Percentiles rank a stretch among this genome's conserved stretches.
phyloP scores from a whole-genome alignment of 2,113 vertebrate genomes.

The Hiodon tergisus region DNA sequence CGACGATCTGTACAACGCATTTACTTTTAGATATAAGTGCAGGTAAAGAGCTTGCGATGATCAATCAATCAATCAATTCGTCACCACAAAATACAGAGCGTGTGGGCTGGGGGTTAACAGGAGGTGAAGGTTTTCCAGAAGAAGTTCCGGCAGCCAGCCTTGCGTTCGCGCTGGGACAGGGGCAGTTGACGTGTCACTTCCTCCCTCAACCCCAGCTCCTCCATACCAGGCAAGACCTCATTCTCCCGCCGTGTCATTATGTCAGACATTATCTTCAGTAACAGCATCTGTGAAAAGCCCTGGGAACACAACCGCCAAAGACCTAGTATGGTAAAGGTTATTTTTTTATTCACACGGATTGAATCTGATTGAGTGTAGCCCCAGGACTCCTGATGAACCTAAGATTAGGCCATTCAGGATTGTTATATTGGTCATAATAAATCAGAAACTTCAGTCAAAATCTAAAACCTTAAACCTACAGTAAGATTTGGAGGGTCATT shows the following conservation, averaged over 20 bases:
- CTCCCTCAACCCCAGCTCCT: conserved; percentile 30
- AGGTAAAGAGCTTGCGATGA: neutral
- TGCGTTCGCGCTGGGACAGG: conserved; percentile 56
- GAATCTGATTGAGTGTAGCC: too few relatives aligned
- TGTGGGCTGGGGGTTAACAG: conserved; percentile 42
- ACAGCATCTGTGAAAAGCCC: conserved; percentile 44
- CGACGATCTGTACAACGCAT: too few relatives aligned
- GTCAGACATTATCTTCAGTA: conserved; percentile 50
- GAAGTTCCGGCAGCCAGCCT: conserved; percentile 69
- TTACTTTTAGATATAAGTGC: neutral
- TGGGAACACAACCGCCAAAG: conserved; percentile 24
- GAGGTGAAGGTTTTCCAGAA: conserved; percentile 77
- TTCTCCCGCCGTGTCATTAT: conserved; percentile 31
- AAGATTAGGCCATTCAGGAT: too few relatives aligned
- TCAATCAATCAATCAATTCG: neutral
- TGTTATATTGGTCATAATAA: too few relatives aligned
- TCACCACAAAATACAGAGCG: neutral
- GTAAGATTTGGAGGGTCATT: too few relatives aligned
- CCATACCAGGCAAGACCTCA: conserved; percentile 27
- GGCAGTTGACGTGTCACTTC: conserved; percentile 51
- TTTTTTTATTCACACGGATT: too few relatives aligned
- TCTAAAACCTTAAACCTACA: too few relatives aligned
- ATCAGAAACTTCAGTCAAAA: too few relatives aligned
- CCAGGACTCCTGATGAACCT: too few relatives aligned
- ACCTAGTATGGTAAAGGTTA: neutral